These are phyloP conservation scores for Chaenocephalus aceratus DNA, from an alignment of 2,113 vertebrate genomes.

Conservation along the genomic window DNA sequence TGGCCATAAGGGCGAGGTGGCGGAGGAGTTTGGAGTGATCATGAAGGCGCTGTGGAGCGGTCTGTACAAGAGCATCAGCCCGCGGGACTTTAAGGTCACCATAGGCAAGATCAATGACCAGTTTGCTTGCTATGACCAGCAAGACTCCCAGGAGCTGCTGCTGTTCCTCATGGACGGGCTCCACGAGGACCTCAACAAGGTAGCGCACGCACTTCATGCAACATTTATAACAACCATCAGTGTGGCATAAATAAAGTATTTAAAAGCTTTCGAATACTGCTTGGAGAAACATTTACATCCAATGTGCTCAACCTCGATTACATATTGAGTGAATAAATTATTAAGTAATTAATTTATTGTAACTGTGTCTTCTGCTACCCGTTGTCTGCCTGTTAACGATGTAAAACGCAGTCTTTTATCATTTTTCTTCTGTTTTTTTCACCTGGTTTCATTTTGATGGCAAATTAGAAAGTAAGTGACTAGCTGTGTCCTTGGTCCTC, in stretches of 20 bases:
- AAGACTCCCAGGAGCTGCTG: slow-evolving; percentile 97
- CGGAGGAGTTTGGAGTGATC: slow-evolving; percentile 97
- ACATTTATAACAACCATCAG: not conserved
- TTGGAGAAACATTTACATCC: not conserved
- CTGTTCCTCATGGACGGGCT: slow-evolving; percentile 98
- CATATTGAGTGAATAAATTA: slow-evolving; percentile 15
- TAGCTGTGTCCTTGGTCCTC: slow-evolving; percentile 63
- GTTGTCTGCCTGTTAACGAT: slow-evolving; percentile 50
- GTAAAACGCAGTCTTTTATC: slow-evolving; percentile 59
- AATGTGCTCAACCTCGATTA: slow-evolving; percentile 2
- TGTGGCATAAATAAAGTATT: slow-evolving; percentile 1
- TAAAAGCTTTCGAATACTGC: not conserved
- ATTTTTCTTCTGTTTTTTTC: slow-evolving; percentile 73
- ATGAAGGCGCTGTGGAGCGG: slow-evolving; percentile 97
- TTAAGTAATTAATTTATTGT: slow-evolving; percentile 19
- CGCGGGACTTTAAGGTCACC: slow-evolving; percentile 96
- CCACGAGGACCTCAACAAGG: slow-evolving; percentile 98
- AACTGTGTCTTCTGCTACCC: slow-evolving; percentile 23
- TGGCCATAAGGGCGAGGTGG: slow-evolving; percentile 97
- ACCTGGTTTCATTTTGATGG: slow-evolving; percentile 82
- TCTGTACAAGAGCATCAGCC: slow-evolving; percentile 94
- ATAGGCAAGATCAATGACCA: slow-evolving; percentile 98
- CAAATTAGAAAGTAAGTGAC: slow-evolving; percentile 88
- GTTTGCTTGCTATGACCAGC: slow-evolving; percentile 94
- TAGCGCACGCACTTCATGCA: slow-evolving; percentile 69